Conservation (phyloP, 2,888 invertebrate genomes). For the Xestobium rufovillosum region DNA sequence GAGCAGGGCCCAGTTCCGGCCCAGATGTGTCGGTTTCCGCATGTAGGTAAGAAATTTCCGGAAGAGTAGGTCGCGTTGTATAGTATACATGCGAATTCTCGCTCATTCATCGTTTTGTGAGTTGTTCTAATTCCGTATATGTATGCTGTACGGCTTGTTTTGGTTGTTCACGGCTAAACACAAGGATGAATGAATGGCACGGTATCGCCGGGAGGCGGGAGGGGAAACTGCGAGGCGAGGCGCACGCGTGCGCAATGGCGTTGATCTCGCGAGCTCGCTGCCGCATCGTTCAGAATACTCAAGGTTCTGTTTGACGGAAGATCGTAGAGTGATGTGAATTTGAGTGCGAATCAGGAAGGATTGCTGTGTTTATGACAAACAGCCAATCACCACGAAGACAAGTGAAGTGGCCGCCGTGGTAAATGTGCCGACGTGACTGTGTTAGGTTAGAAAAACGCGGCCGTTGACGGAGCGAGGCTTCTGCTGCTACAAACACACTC, state of each 20-base stretch:
- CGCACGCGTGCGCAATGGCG: conserved; percentile 35
- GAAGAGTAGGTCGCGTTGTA: conserved; percentile 24
- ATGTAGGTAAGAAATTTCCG: conserved; percentile 25
- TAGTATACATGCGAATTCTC: conserved; percentile 29
- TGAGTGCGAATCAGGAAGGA: background rate
- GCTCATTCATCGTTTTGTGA: conserved; percentile 37
- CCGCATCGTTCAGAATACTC: conserved; percentile 52
- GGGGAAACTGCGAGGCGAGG: conserved; percentile 45
- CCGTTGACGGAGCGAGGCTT: conserved; percentile 7
- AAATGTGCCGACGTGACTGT: background rate
- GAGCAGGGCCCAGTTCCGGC: conserved; percentile 20
- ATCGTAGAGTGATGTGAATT: no score
- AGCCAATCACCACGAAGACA: no score
- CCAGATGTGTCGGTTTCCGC: conserved; percentile 20
- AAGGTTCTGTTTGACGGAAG: conserved; percentile 54
- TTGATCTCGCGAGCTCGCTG: conserved; percentile 43
- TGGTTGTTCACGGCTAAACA: conserved; percentile 40
- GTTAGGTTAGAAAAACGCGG: conserved; percentile 1
- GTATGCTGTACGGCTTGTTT: conserved; percentile 32
- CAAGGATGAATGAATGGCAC: conserved; percentile 35
- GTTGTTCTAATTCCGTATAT: conserved; percentile 38
- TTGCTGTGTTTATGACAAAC: background rate
- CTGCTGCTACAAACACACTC: conserved; percentile 5
- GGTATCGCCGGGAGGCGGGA: conserved; percentile 29
- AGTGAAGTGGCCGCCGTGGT: no score